Conservation (phyloP, 2,797 vertebrate species). For the Pipistrellus kuhlii region DNA sequence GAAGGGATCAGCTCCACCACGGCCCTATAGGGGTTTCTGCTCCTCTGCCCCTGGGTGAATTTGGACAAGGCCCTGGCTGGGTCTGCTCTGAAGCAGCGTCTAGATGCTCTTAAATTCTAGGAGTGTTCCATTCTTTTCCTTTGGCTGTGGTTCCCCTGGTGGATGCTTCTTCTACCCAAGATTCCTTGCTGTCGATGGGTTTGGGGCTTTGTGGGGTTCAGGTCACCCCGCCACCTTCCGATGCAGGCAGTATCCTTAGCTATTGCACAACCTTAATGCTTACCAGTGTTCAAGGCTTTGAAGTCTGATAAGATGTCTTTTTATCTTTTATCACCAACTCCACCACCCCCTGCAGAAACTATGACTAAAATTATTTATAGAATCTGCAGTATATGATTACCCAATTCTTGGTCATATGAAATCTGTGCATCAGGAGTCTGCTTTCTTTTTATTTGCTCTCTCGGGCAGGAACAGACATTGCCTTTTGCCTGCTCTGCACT, state of each 20-base stretch:
- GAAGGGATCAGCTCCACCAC: fast-evolving
- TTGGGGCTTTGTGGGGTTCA: neutral
- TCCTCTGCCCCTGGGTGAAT: neutral
- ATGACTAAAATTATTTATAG: neutral
- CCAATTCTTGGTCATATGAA: neutral
- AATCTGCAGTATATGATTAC: neutral
- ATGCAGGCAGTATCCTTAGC: fast-evolving
- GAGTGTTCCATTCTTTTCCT: fast-evolving
- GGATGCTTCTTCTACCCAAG: too few species aligned
- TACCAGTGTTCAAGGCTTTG: neutral
- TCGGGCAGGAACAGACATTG: neutral
- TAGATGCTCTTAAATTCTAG: neutral
- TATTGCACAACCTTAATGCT: fast-evolving
- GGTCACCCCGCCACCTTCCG: neutral
- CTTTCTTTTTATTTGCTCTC: neutral
- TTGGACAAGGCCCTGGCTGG: fast-evolving
- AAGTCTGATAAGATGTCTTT: neutral
- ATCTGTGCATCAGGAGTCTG: neutral
- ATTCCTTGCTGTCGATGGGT: neutral
- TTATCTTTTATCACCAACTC: neutral
- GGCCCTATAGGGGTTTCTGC: neutral
- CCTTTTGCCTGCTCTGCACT: neutral
- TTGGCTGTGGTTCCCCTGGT: neutral
- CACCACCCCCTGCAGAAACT: neutral
- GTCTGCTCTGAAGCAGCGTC: neutral